phyloP scores from a whole-genome alignment of 2,113 vertebrate genomes.

The Murina feae region DNA sequence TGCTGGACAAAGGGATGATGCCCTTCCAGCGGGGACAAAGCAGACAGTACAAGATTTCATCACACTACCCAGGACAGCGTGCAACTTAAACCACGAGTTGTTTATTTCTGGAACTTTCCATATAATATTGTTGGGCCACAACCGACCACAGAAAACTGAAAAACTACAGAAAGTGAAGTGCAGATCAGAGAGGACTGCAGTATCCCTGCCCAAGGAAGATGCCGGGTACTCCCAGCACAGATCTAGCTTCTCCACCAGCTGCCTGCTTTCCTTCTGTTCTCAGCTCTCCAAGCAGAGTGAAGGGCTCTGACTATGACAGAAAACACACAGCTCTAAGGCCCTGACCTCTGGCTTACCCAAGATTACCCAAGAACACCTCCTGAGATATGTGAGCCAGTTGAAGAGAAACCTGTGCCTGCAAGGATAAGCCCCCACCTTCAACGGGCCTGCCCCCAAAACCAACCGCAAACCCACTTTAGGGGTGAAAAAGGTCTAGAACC shows the following conservation, averaged over 20 bases:
- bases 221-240: neutral
- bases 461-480: neutral
- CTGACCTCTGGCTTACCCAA: neutral
- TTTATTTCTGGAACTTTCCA: neutral
- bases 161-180: too few species aligned
- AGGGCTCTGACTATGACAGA: neutral
- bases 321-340: neutral
- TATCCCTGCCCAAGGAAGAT: neutral
- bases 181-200: neutral
- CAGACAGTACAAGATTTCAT: neutral
- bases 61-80: neutral
- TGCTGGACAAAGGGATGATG: neutral
- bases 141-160: neutral
- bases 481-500: neutral
- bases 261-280: neutral
- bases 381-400: rapidly evolving
- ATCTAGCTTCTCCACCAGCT: neutral
- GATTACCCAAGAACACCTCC: neutral
- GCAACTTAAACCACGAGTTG: neutral
- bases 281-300: neutral
- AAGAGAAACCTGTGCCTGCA: neutral
- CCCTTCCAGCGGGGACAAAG: neutral
- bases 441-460: neutral
- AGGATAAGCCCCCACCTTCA: neutral
- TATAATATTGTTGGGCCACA: neutral